These are phyloP conservation scores for Knipowitschia caucasica DNA, from an alignment of 2,797 vertebrate species.

Conservation along the genomic window DNA sequence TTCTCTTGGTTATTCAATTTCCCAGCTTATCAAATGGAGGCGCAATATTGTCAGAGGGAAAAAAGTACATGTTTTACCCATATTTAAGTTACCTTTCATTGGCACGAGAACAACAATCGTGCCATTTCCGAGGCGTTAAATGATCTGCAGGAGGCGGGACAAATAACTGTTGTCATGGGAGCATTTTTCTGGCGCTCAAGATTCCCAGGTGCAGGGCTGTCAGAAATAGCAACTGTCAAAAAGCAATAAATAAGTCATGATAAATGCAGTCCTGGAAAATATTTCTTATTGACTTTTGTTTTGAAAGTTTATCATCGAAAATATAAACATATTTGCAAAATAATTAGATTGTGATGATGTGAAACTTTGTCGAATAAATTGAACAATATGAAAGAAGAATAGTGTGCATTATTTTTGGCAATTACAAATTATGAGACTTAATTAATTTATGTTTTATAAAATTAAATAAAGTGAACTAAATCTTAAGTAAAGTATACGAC, in stretches of 20 bases:
- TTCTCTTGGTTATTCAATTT: conserved; percentile 7
- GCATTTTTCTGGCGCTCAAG: conserved; percentile 1
- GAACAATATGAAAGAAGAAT: no score
- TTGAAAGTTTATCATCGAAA: neutral
- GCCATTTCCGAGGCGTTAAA: neutral
- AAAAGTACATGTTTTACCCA: neutral
- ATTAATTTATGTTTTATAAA: no score
- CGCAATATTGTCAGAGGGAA: neutral
- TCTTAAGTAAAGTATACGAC: no score
- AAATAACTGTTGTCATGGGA: conserved; percentile 8
- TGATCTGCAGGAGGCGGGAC: neutral
- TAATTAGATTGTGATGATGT: neutral
- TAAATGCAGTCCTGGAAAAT: conserved; percentile 3
- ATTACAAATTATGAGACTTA: no score
- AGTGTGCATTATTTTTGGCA: no score
- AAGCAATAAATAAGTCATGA: neutral
- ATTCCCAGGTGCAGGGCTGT: conserved; percentile 9
- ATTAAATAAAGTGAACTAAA: no score
- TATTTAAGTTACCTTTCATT: neutral
- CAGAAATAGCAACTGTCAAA: conserved; percentile 7
- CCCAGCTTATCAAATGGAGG: neutral
- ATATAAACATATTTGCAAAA: neutral
- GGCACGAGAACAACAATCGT: conserved; percentile 1
- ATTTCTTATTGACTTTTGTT: neutral
- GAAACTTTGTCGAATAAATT: neutral